Evolutionary conservation across 2,888 invertebrate species (phyloP), one percentile per base, ranked within the genome.

Genomic region (Melanargia galathea): DNA sequence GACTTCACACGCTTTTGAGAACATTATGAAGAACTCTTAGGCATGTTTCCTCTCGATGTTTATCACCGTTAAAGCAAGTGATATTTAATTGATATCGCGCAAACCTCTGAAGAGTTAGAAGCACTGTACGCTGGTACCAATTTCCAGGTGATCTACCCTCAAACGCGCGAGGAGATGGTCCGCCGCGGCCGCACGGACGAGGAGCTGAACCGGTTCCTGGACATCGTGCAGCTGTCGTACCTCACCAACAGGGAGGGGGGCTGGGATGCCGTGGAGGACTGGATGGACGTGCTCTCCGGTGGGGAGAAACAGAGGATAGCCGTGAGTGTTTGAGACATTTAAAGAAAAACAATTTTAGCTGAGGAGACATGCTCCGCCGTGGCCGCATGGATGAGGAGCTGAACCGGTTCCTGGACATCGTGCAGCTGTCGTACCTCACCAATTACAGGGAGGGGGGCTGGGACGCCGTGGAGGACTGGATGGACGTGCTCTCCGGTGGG

Each of bases 231-330:
- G 81, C 89, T 99, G 65, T 93, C 93, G 0, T 97, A 98, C 90
- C 92, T 99, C 62, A 90, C 96, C 51, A 94, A 95, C 65, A 92
- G 98, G 55, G 98, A 98, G 73, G 95, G 95, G 33, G 97, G 96
- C 7, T 95, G 98, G 93, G 97, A 98, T 84, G 95, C 97, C 0
- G 95, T 97, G 1, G 97, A 98, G 75, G 99, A 99, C 92, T 99
- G 99, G 99, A 96, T 99, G 94, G 99, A 99, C 83, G 98, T 99
- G 0, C 92, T 99, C 5, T 98, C 97, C 40, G 99, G 99, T 0
- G 99, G 99, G 13, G 99, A 99, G 90, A 99, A 99, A 80, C 99
- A 99, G 87, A 92, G 99, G 78, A 95, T 99, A 74, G 99, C 99
- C 56, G 96, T 97, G 79, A 79, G 85, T 58, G n/a, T n/a, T n/a